Evolutionary conservation across 92 coral and sea anemone genomes (phyloP), one percentile per base, ranked within the genome.

Genomic region (Anthopleura xanthogrammica): DNA sequence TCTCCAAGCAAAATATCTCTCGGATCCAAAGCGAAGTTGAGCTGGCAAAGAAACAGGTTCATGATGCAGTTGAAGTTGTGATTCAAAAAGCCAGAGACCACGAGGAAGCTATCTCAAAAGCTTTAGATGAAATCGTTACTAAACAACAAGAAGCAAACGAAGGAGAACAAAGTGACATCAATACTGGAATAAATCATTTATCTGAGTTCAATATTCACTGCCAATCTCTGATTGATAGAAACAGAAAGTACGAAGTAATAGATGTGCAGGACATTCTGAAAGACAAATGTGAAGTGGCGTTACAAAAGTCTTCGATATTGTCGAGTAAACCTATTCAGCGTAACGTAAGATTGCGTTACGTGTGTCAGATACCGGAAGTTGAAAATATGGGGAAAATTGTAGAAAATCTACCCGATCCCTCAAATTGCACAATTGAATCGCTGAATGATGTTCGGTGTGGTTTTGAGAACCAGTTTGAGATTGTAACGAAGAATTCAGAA

Each of bases 381-480:
- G 23, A 76, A 43, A 68, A 68, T 17, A 23, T 43, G 50, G 79
- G 79, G n/a, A 46, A 46, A 39, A 52, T 76, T 41, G 60, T 76
- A 8, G 60, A 76, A 57, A 43, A 36, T 57, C 2, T 48, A 16
- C 50, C 79, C 50, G 79, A 76, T 19, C 79, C 79, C 23, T 76
- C 79, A 16, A 23, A 36, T 6, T 76, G 79, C 55, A 14, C n/a
- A 3, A 46, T 76, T 76, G 57, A 76, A 48, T 43, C 24, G 40
- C 64, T 77, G 41, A 56, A 55, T 22, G 43, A 77, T 17, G 50
- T 54, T 60, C 40, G 41, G 6, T 43, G 79, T 52, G 79, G 79
- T 76, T 76, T 76, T 76, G 24, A 43, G 36, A 76, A 76, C 55
- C 80, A n/a, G 19, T 77, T 29, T 77, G 80, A 57, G 60, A 40